Base-by-base conservation (phyloP, 2,888 invertebrate genomes). In the Macroteleia sp. region DNA sequence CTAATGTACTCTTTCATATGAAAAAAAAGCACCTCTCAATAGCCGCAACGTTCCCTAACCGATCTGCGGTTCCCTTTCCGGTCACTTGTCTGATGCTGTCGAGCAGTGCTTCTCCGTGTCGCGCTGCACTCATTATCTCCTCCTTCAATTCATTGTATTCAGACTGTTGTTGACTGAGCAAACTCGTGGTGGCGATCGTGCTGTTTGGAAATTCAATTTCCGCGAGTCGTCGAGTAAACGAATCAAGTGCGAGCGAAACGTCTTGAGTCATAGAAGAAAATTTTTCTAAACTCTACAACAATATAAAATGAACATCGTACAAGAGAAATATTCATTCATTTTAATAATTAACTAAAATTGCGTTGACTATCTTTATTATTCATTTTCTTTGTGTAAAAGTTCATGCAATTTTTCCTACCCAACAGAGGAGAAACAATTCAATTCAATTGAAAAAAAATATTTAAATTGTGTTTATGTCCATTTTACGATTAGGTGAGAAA, bases 191-290 rank as follows among this genome's bases (percentile, higher is more conserved):
- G 83, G 97, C 96, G 87, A 96, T 94, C 25, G 97, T 97, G 89
- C 98, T 97, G 91, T 98, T 98, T 12, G 98, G 98, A 92, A 98
- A 96, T 92, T 98, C 98, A 83, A 95, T 96, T 92, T 98, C 98
- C 82, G 97, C 96, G 84, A 98, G 95, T 83, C 95, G 95, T 88
- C 96, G 95, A 85, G 97, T 98, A 89, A 98, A 97, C 80, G 95
- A 94, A 88, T 97, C 96, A 87, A 99, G 92, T 83, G 96, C 95
- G 80, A 95, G 93, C 16, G 98, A 97, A 67, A 98, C 97, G 88
- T 97, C 96, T 89, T 97, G 96, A 82, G 98, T 98, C 89, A 97
- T 94, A 50, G 95, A 94, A 41, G 98, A 98, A 93, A 99, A 98
- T 90, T 97, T 97, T 92, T 99, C 99, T 88, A 99, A 94, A 56